Evolutionary conservation across 2,797 vertebrate genomes (phyloP), one percentile per base, ranked within the genome.

Genomic region (Eutrigla gurnardus): DNA sequence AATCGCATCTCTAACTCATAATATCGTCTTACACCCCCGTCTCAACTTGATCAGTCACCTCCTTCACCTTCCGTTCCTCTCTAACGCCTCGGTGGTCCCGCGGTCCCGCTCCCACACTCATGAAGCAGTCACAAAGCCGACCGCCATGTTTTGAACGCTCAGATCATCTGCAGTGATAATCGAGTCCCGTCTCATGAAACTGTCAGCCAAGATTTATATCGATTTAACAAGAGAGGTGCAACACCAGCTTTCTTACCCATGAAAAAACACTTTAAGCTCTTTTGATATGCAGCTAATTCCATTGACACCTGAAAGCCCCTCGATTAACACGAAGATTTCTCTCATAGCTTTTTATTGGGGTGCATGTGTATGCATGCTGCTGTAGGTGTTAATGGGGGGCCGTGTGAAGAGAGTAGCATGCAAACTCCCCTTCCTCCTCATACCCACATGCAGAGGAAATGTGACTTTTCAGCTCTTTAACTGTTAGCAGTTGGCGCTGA

Each of bases 361-460:
- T 61, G 3, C 45, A 25, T 77, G 76, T 70, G 9, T 49, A 64
- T 66, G 43, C 18, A 58, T 66, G 88, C 42, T 78, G 70, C 45
- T 63, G 58, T 32, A 73, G 79, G 81, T 84, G 88, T 90, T 91
- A 93, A 88, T 77, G 70, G 63, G 57, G 37, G 68, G 46, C 54
- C 66, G 46, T 76, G 62, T 75, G 79, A 79, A 67, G 50, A 13
- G 53, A 14, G 13, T n/a, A 81, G 58, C 78, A 68, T 25, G 25
- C 25, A 25, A 25, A 25, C 25, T 25, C 25, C 25, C 25, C 25
- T 25, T 25, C 25, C 25, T 25, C 25, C 25, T 25, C 25, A 25
- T 2, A 25, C 37, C 43, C 64, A 71, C 37, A 4, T 13, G 36
- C 75, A 80, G 66, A 85, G 82, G 66, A 83, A 85, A 86, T 73